These are phyloP conservation scores for Acanthosepion pharaonis DNA, from an alignment of 2,888 invertebrate species.

Conservation along the genomic window DNA sequence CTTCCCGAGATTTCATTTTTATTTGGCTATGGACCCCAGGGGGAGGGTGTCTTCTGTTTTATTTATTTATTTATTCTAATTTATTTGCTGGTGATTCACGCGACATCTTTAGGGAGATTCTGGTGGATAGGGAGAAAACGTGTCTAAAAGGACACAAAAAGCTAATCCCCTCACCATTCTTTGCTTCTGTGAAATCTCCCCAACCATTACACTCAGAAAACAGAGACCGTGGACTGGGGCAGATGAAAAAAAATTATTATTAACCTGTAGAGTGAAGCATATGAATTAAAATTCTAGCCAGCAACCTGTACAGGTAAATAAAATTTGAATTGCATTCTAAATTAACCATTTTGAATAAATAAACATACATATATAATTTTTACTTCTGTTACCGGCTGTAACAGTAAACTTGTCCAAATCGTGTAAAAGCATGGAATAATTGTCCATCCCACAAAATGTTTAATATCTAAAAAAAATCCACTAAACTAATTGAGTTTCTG, in stretches of 20 bases:
- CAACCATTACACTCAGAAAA: not conserved
- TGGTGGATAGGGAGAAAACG: accelerated
- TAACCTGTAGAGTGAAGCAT: not conserved
- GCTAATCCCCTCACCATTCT: not conserved
- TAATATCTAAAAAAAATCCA: too few species aligned
- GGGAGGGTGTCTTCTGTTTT: not conserved
- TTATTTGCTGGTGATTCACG: slow-evolving; percentile 2
- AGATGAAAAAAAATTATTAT: not conserved
- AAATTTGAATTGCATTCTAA: not conserved
- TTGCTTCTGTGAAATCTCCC: too few species aligned
- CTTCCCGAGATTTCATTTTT: not conserved
- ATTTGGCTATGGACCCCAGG: not conserved
- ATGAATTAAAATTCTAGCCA: not conserved
- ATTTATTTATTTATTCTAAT: not conserved
- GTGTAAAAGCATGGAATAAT: too few species aligned
- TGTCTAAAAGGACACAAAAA: not conserved
- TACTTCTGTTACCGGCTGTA: too few species aligned
- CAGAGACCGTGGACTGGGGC: not conserved
- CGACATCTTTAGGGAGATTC: not conserved
- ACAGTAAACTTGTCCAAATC: too few species aligned
- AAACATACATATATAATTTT: too few species aligned
- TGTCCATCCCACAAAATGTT: too few species aligned
- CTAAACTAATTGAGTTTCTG: too few species aligned
- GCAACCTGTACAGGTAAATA: not conserved
- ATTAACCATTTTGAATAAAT: not conserved